phyloP scores from a whole-genome alignment of 2,888 invertebrate genomes.

The Perdita meconis region DNA sequence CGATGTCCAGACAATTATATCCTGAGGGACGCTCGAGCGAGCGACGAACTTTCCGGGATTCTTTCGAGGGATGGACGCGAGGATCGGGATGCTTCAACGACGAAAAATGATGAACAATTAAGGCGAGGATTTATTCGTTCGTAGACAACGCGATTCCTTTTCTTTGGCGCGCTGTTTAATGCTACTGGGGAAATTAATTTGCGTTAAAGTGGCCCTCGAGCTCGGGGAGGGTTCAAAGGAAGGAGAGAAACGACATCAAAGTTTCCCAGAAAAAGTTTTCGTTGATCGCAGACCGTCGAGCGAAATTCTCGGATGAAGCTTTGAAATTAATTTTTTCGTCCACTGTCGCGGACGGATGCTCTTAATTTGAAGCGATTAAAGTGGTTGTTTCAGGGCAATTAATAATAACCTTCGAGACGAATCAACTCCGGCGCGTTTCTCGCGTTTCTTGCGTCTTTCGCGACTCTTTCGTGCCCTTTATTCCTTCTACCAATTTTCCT shows the following conservation, averaged over 20 bases:
- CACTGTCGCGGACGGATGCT: neutral
- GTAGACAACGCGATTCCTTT: conserved; percentile 17
- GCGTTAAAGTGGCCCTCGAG: conserved; percentile 31
- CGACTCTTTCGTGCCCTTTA: too few species aligned
- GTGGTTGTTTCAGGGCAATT: neutral
- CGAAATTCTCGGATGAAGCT: neutral
- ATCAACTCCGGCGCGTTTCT: too few species aligned
- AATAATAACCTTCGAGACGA: neutral
- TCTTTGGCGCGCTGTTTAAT: conserved; percentile 23
- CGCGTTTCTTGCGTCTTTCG: too few species aligned
- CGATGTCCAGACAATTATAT: conserved; percentile 51
- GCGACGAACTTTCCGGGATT: conserved; percentile 21
- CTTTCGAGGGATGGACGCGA: conserved; percentile 1
- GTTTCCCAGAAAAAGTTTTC: conserved; percentile 1
- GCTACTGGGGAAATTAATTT: conserved; percentile 40
- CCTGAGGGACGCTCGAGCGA: conserved; percentile 30
- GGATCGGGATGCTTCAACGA: conserved; percentile 10
- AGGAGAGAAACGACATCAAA: neutral
- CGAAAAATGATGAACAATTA: conserved; percentile 6
- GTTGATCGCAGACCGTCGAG: neutral
- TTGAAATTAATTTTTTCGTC: neutral
- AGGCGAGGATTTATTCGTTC: neutral
- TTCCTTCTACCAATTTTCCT: too few species aligned
- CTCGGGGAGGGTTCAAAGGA: neutral
- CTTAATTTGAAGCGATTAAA: neutral